Percentiles rank a stretch among this genome's conserved stretches.
These are phyloP conservation scores for Sandelia bainsii DNA, from an alignment of 2,797 vertebrate species.

Conservation along the genomic window DNA sequence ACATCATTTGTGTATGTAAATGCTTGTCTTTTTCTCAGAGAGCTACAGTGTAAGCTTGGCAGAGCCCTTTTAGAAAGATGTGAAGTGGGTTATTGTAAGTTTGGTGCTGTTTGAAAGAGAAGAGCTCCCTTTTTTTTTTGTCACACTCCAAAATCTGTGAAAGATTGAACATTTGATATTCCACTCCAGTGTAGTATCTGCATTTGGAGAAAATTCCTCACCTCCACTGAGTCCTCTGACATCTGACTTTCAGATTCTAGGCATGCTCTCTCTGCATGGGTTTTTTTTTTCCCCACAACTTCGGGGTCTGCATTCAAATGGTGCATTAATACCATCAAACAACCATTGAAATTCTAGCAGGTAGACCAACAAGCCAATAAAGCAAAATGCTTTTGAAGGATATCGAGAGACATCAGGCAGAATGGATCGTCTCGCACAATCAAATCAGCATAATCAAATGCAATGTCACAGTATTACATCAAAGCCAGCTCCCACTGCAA, in stretches of 20 bases:
- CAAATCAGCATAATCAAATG: conserved; percentile 92
- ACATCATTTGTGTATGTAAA: conserved; percentile 35
- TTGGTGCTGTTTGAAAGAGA: conserved; percentile 45
- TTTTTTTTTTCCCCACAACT: conserved; percentile 21
- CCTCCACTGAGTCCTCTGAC: conserved; percentile 84
- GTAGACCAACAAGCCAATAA: conserved; percentile 89
- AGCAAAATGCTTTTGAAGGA: conserved; percentile 92
- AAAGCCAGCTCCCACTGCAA: conserved; percentile 87
- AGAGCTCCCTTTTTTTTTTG: conserved; percentile 16
- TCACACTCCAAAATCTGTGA: conserved; percentile 50
- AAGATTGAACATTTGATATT: conserved; percentile 71
- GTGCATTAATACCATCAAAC: conserved; percentile 92
- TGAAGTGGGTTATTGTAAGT: conserved; percentile 53
- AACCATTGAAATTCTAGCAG: conserved; percentile 91
- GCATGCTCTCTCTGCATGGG: conserved; percentile 45
- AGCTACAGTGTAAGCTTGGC: conserved; percentile 19
- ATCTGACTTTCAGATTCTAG: conserved; percentile 81
- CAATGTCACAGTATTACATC: conserved; percentile 92
- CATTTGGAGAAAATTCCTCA: conserved; percentile 79
- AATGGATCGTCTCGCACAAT: conserved; percentile 91
- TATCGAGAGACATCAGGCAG: conserved; percentile 85
- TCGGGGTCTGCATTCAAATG: conserved; percentile 74
- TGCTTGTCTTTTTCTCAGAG: conserved; percentile 36
- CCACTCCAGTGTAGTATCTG: conserved; percentile 63
- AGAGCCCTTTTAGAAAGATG: conserved; percentile 34